Evolutionary conservation across 1,140 invertebrate genomes (phyloP).

Genomic region (Grapholita molesta): DNA sequence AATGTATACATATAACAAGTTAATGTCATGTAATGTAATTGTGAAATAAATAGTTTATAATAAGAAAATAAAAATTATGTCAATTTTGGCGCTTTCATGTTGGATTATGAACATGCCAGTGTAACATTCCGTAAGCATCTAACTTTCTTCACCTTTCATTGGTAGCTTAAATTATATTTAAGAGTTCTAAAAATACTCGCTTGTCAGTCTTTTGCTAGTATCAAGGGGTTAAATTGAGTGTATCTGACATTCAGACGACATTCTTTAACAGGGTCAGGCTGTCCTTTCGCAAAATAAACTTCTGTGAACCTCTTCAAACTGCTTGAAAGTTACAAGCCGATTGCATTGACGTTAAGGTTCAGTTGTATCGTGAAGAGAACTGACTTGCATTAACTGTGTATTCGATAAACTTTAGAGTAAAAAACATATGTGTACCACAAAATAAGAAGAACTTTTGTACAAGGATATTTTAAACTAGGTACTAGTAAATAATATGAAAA

Average conservation of each 20-base stretch:
- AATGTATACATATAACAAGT: too few relatives aligned
- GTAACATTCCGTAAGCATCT: background rate
- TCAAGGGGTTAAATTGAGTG: slow-evolving; percentile 8
- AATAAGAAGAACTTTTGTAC: too few relatives aligned
- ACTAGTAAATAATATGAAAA: too few relatives aligned
- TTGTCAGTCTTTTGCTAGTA: background rate
- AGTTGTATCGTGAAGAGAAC: background rate
- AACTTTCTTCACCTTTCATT: background rate
- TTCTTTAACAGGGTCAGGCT: background rate
- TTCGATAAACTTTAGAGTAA: too few relatives aligned
- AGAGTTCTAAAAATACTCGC: background rate
- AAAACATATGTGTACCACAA: too few relatives aligned
- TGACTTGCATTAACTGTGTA: background rate
- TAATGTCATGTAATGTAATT: too few relatives aligned
- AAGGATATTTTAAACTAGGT: too few relatives aligned
- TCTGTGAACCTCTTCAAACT: background rate
- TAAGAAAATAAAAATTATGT: too few relatives aligned
- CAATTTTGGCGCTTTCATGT: too few relatives aligned
- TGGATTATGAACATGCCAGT: background rate
- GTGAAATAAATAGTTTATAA: too few relatives aligned
- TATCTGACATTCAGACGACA: background rate
- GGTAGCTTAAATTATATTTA: background rate
- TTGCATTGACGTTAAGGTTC: background rate
- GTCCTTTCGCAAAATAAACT: background rate
- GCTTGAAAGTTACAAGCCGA: slow-evolving; percentile 1